These are phyloP conservation scores for Atrichornis clamosus DNA, from an alignment of 2,113 vertebrate species.

Conservation along the genomic window DNA sequence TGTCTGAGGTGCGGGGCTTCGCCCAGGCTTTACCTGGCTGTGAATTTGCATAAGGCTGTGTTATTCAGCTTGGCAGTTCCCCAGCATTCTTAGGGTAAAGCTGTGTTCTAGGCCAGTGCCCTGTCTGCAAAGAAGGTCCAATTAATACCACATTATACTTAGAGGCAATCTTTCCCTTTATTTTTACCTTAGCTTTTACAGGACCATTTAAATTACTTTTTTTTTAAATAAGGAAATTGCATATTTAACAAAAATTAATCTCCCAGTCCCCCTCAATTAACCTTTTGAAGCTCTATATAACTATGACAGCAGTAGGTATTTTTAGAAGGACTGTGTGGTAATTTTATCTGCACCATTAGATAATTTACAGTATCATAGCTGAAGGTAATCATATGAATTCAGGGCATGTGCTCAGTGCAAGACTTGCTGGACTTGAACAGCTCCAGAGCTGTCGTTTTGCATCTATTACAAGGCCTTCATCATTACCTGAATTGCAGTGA, in stretches of 20 bases:
- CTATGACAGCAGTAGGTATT: too few species aligned
- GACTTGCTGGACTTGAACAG: neutral
- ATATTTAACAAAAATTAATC: too few species aligned
- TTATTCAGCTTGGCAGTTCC: slow-evolving; percentile 36
- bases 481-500: neutral
- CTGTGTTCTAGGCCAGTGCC: slow-evolving; percentile 31
- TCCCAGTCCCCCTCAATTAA: too few species aligned
- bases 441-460: neutral
- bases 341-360: too few species aligned
- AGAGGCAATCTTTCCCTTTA: slow-evolving; percentile 63
- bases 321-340: too few species aligned
- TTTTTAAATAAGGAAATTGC: too few species aligned
- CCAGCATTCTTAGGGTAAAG: slow-evolving; percentile 31
- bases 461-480: neutral
- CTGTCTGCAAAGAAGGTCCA: slow-evolving; percentile 53
- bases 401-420: neutral
- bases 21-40: neutral
- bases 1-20: neutral
- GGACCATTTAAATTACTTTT: too few species aligned
- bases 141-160: slow-evolving; percentile 62
- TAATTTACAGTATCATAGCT: too few species aligned
- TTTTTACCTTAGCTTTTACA: too few species aligned
- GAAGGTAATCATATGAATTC: neutral
- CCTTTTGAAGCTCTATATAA: too few species aligned
- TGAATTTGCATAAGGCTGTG: slow-evolving; percentile 46